These are phyloP conservation scores for Choristoneura rosaceana DNA, from an alignment of 2,888 invertebrate species.

Conservation along the genomic window DNA sequence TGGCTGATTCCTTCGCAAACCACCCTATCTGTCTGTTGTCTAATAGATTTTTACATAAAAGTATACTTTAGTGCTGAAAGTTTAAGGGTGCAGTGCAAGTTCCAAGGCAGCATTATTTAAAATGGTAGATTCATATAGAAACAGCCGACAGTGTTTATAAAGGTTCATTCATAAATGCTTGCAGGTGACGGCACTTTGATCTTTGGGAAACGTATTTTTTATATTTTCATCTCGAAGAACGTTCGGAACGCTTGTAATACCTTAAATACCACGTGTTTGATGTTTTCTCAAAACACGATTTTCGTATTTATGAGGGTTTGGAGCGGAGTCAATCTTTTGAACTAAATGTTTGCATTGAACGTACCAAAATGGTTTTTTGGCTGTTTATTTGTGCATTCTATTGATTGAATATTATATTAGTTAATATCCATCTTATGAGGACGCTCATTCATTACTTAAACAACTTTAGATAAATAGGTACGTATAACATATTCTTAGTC, in stretches of 20 bases:
- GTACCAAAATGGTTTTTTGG: slow-evolving; percentile 26
- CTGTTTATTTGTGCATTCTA: slow-evolving; percentile 19
- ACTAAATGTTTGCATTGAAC: slow-evolving; percentile 31
- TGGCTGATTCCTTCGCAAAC: slow-evolving; percentile 36
- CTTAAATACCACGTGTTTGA: slow-evolving; percentile 53
- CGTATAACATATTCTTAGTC: too few species aligned
- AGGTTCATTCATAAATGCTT: slow-evolving; percentile 56
- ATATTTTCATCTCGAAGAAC: slow-evolving; percentile 49
- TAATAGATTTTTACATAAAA: not conserved
- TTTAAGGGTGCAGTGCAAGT: not conserved
- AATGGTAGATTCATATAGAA: slow-evolving; percentile 40
- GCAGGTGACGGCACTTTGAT: slow-evolving; percentile 61
- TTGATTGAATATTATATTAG: slow-evolving; percentile 11
- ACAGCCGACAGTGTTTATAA: slow-evolving; percentile 50
- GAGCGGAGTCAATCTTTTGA: slow-evolving; percentile 41
- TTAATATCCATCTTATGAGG: too few species aligned
- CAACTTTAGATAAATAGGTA: too few species aligned
- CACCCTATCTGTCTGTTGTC: slow-evolving; percentile 10
- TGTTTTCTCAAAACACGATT: slow-evolving; percentile 52
- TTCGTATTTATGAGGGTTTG: slow-evolving; percentile 42
- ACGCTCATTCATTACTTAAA: too few species aligned
- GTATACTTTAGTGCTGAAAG: not conserved
- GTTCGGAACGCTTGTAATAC: slow-evolving; percentile 42
- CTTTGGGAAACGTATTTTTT: slow-evolving; percentile 55
- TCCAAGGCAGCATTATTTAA: not conserved